Evolutionary conservation across 2,888 invertebrate species (phyloP).

Genomic region (Lampropteryx suffumata): DNA sequence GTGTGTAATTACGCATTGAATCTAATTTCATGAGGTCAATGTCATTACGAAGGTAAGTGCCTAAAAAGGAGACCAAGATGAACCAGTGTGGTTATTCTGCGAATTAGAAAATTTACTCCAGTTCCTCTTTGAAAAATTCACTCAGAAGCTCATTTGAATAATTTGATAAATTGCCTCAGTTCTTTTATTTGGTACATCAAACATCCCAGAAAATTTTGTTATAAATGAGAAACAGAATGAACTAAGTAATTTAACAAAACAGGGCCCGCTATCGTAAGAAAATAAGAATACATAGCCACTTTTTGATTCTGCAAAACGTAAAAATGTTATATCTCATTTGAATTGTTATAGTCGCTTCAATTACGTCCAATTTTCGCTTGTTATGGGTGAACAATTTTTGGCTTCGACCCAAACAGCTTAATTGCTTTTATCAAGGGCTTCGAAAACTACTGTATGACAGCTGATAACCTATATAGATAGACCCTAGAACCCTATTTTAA

Average conservation of each 20-base stretch:
- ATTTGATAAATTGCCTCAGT: background rate
- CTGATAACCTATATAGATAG: conserved; percentile 20
- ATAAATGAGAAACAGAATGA: conserved; percentile 26
- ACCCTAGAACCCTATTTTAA: no score
- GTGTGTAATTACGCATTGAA: no score
- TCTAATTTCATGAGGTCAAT: no score
- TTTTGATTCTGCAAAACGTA: conserved; percentile 27
- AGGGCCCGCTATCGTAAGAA: conserved; percentile 16
- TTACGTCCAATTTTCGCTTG: conserved; percentile 34
- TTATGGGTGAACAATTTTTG: conserved; percentile 33
- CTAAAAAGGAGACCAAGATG: no score
- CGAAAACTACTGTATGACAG: conserved; percentile 19
- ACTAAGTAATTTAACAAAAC: conserved; percentile 28
- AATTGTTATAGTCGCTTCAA: conserved; percentile 37
- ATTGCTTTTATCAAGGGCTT: no score
- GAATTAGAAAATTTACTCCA: no score
- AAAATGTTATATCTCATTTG: conserved; percentile 29
- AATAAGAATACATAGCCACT: conserved; percentile 21
- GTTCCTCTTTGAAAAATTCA: no score
- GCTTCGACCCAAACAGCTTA: conserved; percentile 29
- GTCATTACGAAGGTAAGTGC: no score
- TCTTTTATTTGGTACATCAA: conserved; percentile 12
- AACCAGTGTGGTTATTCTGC: no score
- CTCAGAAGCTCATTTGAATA: no score
- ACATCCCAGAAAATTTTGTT: conserved; percentile 22